Conservation (phyloP, 2,113 vertebrate species). For the Phaetusa simplex region DNA sequence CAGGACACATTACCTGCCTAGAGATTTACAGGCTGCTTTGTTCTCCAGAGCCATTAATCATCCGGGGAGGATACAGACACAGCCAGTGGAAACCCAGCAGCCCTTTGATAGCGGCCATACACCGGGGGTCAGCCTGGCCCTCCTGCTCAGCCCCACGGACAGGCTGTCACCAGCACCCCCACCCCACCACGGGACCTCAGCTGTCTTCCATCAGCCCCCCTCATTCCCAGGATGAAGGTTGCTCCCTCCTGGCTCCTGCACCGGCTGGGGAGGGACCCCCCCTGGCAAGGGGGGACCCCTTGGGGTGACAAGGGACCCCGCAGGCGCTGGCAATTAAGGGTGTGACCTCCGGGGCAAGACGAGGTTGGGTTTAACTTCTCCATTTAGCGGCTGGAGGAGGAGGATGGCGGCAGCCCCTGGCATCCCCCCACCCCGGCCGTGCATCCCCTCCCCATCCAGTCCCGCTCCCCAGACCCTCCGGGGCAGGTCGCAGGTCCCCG, state of each 20-base stretch:
- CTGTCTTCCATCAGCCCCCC: neutral
- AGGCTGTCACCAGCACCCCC: neutral
- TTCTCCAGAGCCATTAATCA: constrained; percentile 39
- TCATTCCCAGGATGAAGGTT: neutral
- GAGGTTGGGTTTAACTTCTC: neutral
- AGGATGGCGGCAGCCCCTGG: accelerated
- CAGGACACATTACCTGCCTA: neutral
- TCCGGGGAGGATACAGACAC: neutral
- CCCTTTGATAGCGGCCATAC: neutral
- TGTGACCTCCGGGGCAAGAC: neutral
- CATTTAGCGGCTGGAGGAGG: neutral
- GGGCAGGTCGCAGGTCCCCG: neutral
- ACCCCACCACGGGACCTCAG: neutral
- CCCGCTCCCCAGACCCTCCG: neutral
- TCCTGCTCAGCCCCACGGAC: neutral
- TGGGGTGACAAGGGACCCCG: neutral
- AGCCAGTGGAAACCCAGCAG: neutral
- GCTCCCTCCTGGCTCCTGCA: neutral
- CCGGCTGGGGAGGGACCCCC: neutral
- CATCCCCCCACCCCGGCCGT: accelerated
- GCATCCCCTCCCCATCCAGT: neutral
- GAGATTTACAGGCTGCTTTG: constrained; percentile 31
- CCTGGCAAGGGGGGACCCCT: neutral
- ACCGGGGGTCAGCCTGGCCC: neutral
- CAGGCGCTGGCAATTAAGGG: accelerated